phyloP scores from a whole-genome alignment of 2,797 vertebrate genomes.

The Tolypeutes matacus region DNA sequence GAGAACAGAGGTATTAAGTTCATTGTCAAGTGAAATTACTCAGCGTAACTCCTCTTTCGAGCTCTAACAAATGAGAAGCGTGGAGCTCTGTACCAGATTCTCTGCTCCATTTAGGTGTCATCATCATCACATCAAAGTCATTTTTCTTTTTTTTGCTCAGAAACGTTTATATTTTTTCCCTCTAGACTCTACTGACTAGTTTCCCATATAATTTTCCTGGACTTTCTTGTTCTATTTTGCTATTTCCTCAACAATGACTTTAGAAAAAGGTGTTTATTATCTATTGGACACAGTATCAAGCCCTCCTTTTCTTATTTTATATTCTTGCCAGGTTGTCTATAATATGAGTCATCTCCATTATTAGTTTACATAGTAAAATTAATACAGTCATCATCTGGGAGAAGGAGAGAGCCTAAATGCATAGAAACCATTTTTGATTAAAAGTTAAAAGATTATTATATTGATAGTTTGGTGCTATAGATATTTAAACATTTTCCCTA shows the following conservation, averaged over 20 bases:
- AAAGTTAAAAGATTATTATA: neutral
- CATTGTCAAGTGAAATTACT: slow-evolving; percentile 58
- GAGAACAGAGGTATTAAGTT: slow-evolving; percentile 38
- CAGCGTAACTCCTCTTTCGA: neutral
- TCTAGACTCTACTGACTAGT: slow-evolving; percentile 28
- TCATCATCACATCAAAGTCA: neutral
- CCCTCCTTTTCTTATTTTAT: slow-evolving; percentile 45
- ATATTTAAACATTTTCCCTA: neutral
- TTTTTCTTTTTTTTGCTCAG: neutral
- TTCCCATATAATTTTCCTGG: slow-evolving; percentile 55
- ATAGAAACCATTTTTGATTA: neutral
- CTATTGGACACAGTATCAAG: neutral
- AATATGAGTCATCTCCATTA: slow-evolving; percentile 22
- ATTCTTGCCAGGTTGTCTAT: neutral
- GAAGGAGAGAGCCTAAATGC: neutral
- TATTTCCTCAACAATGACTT: slow-evolving; percentile 50
- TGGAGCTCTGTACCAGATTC: slow-evolving; percentile 41
- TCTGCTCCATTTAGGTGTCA: slow-evolving; percentile 66
- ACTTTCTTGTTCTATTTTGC: slow-evolving; percentile 24
- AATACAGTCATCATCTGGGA: neutral
- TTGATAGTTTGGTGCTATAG: neutral
- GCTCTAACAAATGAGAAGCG: neutral
- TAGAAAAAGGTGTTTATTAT: slow-evolving; percentile 36
- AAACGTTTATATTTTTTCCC: neutral
- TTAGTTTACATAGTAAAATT: neutral